A percentile compares a stretch with the other conserved stretches of the same genome.
Conservation (phyloP, 2,797 vertebrate species). For the Uromys caudimaculatus region DNA sequence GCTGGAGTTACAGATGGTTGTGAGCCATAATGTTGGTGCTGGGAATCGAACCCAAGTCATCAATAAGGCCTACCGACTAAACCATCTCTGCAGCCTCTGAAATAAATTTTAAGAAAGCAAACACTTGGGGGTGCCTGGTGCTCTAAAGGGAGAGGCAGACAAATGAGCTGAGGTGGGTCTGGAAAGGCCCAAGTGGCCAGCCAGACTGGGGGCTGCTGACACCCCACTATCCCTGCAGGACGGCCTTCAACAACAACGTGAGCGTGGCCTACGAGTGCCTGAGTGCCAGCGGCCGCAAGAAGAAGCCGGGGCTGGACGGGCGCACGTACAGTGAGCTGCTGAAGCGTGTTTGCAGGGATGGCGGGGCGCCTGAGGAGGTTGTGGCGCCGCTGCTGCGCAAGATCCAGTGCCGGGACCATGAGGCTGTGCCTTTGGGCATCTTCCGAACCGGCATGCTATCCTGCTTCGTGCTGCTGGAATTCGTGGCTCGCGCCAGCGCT, state of each 20-base stretch:
- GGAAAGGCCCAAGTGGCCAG: neutral
- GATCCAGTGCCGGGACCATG: conserved; percentile 94
- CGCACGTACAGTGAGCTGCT: conserved; percentile 93
- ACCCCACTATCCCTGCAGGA: conserved; percentile 85
- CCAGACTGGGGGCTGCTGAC: neutral
- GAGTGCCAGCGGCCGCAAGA: conserved; percentile 85
- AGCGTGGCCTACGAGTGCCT: conserved; percentile 93
- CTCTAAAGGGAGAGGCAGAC: neutral
- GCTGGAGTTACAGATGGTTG: neutral
- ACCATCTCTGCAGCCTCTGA: neutral
- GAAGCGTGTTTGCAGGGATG: conserved; percentile 91
- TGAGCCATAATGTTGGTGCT: neutral
- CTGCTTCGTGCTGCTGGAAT: conserved; percentile 94
- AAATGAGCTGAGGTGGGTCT: neutral
- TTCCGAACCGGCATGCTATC: conserved; percentile 95
- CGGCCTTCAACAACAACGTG: conserved; percentile 95
- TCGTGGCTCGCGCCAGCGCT: conserved; percentile 90
- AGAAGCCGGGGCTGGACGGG: conserved; percentile 90
- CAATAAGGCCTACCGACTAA: neutral
- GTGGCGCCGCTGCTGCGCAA: conserved; percentile 90
- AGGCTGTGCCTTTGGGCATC: conserved; percentile 93
- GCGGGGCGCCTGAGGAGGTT: conserved; percentile 89
- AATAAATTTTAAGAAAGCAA: neutral
- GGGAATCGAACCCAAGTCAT: neutral
- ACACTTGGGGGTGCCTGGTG: neutral